Conservation (phyloP, 2,797 vertebrate species). For the Propithecus deckenii region DNA sequence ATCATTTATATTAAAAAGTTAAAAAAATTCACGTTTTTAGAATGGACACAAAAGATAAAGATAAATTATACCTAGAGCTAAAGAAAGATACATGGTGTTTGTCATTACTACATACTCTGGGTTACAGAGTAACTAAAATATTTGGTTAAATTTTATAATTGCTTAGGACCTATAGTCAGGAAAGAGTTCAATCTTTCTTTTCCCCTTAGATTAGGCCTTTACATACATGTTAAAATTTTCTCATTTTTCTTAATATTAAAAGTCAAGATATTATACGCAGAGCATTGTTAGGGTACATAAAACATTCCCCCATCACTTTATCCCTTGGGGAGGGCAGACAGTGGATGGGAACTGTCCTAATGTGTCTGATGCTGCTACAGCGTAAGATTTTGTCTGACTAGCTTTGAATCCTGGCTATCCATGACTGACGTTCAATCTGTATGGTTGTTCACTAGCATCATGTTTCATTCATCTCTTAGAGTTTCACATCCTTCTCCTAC, state of each 20-base stretch:
- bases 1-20: background rate
- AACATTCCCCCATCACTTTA: background rate
- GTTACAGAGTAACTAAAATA: background rate
- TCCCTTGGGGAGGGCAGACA: accelerated
- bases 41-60: background rate
- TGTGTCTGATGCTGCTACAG: too few relatives aligned
- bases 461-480: accelerated
- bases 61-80: background rate
- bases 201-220: background rate
- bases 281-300: background rate
- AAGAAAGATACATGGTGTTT: background rate
- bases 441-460: background rate
- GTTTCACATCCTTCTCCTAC: accelerated
- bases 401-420: background rate
- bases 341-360: accelerated
- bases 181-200: background rate
- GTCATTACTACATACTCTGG: background rate
- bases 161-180: background rate
- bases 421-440: accelerated
- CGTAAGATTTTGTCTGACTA: background rate
- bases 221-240: background rate
- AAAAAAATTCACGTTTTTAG: background rate
- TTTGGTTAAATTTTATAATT: background rate
- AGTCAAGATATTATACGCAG: background rate
- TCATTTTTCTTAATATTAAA: background rate